Percentiles rank a stretch among this genome's conserved stretches.
phyloP scores from a whole-genome alignment of 2,113 vertebrate genomes.

The Tangachromis dhanisi region DNA sequence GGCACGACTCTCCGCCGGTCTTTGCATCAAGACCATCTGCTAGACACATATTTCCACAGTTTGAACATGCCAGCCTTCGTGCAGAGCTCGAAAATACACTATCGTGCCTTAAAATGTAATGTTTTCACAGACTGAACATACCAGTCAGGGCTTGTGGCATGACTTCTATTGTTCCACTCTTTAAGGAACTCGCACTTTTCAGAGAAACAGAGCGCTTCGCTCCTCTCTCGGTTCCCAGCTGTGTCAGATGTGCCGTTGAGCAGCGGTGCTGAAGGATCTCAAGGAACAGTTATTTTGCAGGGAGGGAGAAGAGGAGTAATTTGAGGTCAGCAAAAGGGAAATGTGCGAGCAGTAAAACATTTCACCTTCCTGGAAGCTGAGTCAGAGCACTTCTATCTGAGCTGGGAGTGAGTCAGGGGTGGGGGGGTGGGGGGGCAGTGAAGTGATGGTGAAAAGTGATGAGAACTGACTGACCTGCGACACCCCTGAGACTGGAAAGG shows the following conservation, averaged over 20 bases:
- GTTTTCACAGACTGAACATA: constrained; percentile 17
- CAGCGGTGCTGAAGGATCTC: constrained; percentile 61
- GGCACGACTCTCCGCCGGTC: not conserved
- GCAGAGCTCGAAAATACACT: not conserved
- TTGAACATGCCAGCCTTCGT: not conserved
- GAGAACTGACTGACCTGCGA: not conserved
- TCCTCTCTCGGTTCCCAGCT: constrained; percentile 29
- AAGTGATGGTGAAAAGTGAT: not conserved
- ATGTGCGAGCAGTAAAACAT: constrained; percentile 55
- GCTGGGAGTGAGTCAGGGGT: not conserved
- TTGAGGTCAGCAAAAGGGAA: constrained; percentile 48
- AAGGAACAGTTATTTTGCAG: constrained; percentile 58
- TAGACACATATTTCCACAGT: constrained; percentile 12
- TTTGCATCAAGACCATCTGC: not conserved
- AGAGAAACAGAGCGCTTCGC: constrained; percentile 36
- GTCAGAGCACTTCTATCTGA: constrained; percentile 21
- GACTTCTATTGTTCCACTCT: constrained; percentile 9
- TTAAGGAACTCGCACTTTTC: constrained; percentile 3
- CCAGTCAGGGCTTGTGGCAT: constrained; percentile 7
- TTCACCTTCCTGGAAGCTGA: constrained; percentile 52
- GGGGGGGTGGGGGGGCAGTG: not conserved
- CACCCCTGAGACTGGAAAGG: not conserved
- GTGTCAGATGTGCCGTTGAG: constrained; percentile 46
- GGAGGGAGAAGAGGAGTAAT: constrained; percentile 46
- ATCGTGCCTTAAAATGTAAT: not conserved